Percentiles rank a stretch among this genome's conserved stretches.
phyloP scores from a whole-genome alignment of 2,113 vertebrate species.

The Ancistrus triradiatus region DNA sequence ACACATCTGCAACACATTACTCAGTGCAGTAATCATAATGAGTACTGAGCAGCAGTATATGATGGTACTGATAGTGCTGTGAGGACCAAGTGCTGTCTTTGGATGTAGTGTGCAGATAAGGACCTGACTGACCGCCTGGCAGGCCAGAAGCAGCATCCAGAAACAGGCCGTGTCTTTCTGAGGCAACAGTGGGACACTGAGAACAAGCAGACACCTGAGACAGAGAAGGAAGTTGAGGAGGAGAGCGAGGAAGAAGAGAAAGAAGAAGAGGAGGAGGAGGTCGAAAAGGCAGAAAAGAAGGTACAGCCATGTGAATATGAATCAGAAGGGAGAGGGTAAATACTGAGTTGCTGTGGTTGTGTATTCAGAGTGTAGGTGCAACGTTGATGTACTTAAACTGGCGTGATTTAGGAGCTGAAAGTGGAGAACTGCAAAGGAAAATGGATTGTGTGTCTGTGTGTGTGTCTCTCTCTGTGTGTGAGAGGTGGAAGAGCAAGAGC shows the following conservation, averaged over 20 bases:
- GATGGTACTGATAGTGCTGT: not conserved
- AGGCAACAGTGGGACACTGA: constrained; percentile 73
- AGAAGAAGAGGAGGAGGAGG: constrained; percentile 48
- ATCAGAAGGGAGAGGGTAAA: too few species aligned
- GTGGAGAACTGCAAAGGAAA: too few species aligned
- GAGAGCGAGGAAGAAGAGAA: constrained; percentile 54
- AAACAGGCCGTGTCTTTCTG: constrained; percentile 70
- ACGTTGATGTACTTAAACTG: too few species aligned
- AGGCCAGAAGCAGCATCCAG: constrained; percentile 75
- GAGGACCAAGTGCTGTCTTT: not conserved
- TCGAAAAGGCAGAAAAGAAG: constrained; percentile 52
- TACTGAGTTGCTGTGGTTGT: too few species aligned
- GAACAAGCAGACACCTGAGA: constrained; percentile 54
- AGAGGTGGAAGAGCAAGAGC: constrained; percentile 41
- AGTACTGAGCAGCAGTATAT: too few species aligned
- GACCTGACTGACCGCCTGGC: constrained; percentile 79
- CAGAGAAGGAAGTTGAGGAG: constrained; percentile 20
- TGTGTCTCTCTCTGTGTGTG: not conserved
- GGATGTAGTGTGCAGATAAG: constrained; percentile 77
- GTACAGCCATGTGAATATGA: too few species aligned
- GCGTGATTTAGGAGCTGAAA: too few species aligned
- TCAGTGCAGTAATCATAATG: too few species aligned
- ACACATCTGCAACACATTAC: too few species aligned
- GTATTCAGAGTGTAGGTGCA: too few species aligned
- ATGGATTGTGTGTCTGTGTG: not conserved